These are phyloP conservation scores for Lophius americanus DNA, from an alignment of 2,797 vertebrate genomes.

Conservation along the genomic window DNA sequence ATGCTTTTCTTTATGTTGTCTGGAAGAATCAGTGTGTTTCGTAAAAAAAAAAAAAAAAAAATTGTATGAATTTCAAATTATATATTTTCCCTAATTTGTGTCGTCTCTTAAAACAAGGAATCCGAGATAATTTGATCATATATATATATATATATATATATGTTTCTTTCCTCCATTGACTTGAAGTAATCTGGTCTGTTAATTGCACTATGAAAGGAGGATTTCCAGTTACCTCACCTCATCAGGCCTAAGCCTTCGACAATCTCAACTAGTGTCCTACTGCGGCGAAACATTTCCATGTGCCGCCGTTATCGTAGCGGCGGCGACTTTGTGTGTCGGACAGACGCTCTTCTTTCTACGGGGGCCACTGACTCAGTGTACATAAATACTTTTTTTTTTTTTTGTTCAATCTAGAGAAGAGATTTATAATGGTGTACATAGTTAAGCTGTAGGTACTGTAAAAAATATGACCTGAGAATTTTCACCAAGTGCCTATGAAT, in stretches of 20 bases:
- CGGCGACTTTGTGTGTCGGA: constrained; percentile 25
- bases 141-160: background rate
- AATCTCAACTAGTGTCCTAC: constrained; percentile 69
- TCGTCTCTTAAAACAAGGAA: constrained; percentile 38
- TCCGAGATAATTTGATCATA: constrained; percentile 30
- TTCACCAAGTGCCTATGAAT: constrained; percentile 77
- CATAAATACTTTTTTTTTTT: constrained; percentile 6
- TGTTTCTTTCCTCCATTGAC: constrained; percentile 55
- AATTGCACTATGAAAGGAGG: constrained; percentile 79
- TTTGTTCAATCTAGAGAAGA: constrained; percentile 46
- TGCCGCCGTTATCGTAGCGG: constrained; percentile 38
- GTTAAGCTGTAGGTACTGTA: constrained; percentile 66
- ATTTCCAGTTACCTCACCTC: constrained; percentile 71
- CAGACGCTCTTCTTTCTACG: constrained; percentile 29
- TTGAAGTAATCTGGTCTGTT: constrained; percentile 69
- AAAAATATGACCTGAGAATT: constrained; percentile 59
- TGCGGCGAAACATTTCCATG: constrained; percentile 50
- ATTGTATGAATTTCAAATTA: constrained; percentile 52
- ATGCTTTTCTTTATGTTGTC: constrained; percentile 36
- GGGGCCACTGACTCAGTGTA: constrained; percentile 26
- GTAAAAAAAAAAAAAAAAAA: background rate
- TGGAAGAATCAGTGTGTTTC: constrained; percentile 44
- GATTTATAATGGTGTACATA: constrained; percentile 67
- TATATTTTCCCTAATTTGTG: constrained; percentile 34
- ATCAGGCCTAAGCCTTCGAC: constrained; percentile 65